phyloP scores from a whole-genome alignment of 1,140 invertebrate species.

The Piezodorus guildinii region DNA sequence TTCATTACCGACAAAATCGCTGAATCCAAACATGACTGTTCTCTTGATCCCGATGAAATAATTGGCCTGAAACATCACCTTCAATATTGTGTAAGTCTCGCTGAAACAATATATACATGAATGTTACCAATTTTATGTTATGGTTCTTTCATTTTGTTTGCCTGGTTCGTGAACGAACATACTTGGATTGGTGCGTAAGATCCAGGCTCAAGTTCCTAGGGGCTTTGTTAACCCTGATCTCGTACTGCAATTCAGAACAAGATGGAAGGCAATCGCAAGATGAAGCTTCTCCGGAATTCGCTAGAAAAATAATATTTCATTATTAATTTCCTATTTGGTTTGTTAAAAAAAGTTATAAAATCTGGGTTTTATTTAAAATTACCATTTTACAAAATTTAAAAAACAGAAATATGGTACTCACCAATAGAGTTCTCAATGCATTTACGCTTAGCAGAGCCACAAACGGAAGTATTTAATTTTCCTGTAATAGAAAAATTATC shows the following conservation, averaged over 20 bases:
- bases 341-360: too few relatives aligned
- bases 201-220: neutral
- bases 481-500: neutral
- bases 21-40: conserved; percentile 32
- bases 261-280: conserved; percentile 14
- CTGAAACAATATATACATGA: neutral
- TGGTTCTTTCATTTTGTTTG: too few relatives aligned
- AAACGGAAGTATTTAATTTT: neutral
- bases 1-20: conserved; percentile 38
- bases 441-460: neutral
- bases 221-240: conserved; percentile 2
- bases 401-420: neutral
- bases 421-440: neutral
- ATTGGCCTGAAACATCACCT: neutral
- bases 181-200: neutral
- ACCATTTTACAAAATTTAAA: too few relatives aligned
- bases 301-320: neutral
- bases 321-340: too few relatives aligned
- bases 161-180: neutral
- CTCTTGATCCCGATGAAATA: conserved; percentile 9
- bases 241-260: conserved; percentile 15
- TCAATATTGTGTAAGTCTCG: neutral
- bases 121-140: too few relatives aligned
- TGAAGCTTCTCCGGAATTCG: neutral
- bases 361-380: too few relatives aligned